A percentile compares a stretch with the other conserved stretches of the same genome.
phyloP scores from a whole-genome alignment of 2,888 invertebrate species.

The Acrocera orbiculus region DNA sequence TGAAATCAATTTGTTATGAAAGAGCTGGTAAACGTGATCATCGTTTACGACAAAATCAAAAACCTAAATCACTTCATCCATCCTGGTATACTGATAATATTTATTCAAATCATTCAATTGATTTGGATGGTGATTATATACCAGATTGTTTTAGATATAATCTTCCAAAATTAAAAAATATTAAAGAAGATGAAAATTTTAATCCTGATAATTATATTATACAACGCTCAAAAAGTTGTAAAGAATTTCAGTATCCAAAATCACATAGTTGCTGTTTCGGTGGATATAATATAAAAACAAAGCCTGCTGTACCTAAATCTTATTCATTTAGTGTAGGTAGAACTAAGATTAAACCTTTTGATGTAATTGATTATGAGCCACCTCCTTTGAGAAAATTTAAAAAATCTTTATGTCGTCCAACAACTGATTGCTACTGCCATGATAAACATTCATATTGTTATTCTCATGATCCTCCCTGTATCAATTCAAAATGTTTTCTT shows the following conservation, averaged over 20 bases:
- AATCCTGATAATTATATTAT: constrained; percentile 15
- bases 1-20: constrained; percentile 31
- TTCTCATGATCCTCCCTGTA: constrained; percentile 26
- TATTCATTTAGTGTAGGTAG: constrained; percentile 26
- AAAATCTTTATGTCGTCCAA: constrained; percentile 15
- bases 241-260: constrained; percentile 29
- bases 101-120: constrained; percentile 30
- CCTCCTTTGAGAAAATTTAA: constrained; percentile 22
- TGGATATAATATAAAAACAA: constrained; percentile 18
- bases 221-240: constrained; percentile 28
- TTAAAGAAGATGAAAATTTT: constrained; percentile 24
- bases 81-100: constrained; percentile 33
- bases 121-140: constrained; percentile 26
- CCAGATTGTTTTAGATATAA: constrained; percentile 26
- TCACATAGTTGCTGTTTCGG: constrained; percentile 30
- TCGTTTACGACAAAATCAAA: constrained; percentile 21
- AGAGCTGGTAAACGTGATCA: constrained; percentile 30
- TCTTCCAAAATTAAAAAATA: constrained; percentile 21
- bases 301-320: constrained; percentile 24
- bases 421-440: constrained; percentile 19
- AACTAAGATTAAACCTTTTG: constrained; percentile 28
- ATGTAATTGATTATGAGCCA: constrained; percentile 28
- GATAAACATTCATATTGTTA: constrained; percentile 18
- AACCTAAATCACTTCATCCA: constrained; percentile 27
- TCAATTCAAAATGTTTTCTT: constrained; percentile 26